A percentile compares a stretch with the other conserved stretches of the same genome.
Conservation (phyloP, 2,888 invertebrate genomes). For the Tribolium freemani region DNA sequence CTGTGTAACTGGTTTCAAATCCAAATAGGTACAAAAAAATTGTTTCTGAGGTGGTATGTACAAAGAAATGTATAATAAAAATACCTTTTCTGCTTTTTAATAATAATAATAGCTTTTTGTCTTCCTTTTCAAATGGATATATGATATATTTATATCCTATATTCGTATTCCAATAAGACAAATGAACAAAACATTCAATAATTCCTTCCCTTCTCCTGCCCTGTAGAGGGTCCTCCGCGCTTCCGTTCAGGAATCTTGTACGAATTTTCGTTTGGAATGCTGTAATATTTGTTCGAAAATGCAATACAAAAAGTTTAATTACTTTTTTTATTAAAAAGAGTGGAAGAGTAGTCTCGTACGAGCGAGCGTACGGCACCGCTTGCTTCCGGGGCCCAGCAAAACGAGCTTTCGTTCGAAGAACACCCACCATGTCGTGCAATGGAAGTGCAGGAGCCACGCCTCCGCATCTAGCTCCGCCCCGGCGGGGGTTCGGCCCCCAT, state of each 20-base stretch:
- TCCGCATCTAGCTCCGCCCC: slow-evolving; percentile 56
- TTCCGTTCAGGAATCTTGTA: neutral
- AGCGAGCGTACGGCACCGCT: slow-evolving; percentile 11
- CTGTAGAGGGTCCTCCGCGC: neutral
- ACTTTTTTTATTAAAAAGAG: slow-evolving; percentile 50
- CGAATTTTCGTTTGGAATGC: slow-evolving; percentile 23
- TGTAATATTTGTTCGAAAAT: slow-evolving; percentile 37
- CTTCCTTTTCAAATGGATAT: no score
- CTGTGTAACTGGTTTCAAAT: no score
- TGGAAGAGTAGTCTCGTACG: neutral
- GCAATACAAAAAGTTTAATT: slow-evolving; percentile 53
- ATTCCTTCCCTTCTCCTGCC: neutral
- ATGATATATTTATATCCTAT: no score
- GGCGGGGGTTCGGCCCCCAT: slow-evolving; percentile 60
- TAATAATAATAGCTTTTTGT: no score
- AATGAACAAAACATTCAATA: neutral
- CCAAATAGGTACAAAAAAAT: no score
- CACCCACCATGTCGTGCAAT: slow-evolving; percentile 46
- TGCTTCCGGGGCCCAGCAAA: slow-evolving; percentile 1
- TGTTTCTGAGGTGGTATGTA: no score
- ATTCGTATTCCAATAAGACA: no score
- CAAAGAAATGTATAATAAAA: no score
- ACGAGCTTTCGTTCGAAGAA: slow-evolving; percentile 38
- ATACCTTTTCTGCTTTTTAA: no score
- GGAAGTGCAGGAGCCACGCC: slow-evolving; percentile 57